These are phyloP conservation scores for Agelaius tricolor DNA, from an alignment of 2,113 vertebrate species.

Conservation along the genomic window DNA sequence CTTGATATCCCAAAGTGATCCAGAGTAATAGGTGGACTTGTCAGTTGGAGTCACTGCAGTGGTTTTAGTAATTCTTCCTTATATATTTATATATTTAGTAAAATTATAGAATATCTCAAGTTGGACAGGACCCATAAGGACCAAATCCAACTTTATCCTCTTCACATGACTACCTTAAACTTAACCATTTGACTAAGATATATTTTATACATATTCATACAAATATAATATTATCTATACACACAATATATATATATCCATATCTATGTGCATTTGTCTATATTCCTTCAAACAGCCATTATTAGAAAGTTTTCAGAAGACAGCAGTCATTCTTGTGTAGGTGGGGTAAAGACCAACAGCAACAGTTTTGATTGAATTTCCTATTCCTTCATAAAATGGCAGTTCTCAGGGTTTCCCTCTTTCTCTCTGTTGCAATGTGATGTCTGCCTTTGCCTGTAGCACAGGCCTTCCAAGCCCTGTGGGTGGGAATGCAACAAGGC, in stretches of 20 bases:
- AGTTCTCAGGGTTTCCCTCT: slow-evolving; percentile 3
- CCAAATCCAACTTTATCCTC: background rate
- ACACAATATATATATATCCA: too few relatives aligned
- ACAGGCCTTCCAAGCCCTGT: slow-evolving; percentile 22
- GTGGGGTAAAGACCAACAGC: background rate
- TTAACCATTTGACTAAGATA: background rate
- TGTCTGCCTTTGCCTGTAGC: slow-evolving; percentile 38
- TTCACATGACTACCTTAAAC: background rate
- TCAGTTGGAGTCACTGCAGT: background rate
- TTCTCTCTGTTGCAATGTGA: slow-evolving; percentile 5
- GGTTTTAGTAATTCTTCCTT: background rate
- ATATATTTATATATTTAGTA: background rate
- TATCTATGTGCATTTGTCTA: background rate
- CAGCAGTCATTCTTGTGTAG: background rate
- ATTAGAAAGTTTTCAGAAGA: background rate
- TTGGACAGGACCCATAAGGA: background rate
- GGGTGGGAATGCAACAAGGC: slow-evolving; percentile 58
- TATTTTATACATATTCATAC: background rate
- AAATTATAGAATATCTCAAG: background rate
- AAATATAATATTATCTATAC: background rate
- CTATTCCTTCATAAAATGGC: slow-evolving; percentile 51
- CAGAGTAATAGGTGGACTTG: slow-evolving; percentile 40
- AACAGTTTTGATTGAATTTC: background rate
- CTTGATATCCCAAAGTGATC: slow-evolving; percentile 72
- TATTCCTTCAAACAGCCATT: background rate